phyloP scores from a whole-genome alignment of 2,797 vertebrate species.

The Channallabes apus region DNA sequence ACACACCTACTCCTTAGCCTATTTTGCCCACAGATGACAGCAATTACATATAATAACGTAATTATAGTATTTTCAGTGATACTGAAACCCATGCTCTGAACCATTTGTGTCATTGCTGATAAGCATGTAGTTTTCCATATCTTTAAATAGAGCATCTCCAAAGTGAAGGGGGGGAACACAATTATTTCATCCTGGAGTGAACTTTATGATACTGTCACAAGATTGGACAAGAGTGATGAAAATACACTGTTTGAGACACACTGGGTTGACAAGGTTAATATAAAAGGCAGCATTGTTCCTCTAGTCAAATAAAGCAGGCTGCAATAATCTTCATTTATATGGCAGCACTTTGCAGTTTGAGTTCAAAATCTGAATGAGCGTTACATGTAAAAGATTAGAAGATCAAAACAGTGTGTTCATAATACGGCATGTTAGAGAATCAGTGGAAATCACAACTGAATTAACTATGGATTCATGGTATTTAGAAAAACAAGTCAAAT shows the following conservation, averaged over 20 bases:
- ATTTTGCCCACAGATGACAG: conserved; percentile 12
- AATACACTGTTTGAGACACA: conserved; percentile 15
- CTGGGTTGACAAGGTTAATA: conserved; percentile 6
- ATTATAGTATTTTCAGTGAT: conserved; percentile 21
- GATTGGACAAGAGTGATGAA: conserved; percentile 57
- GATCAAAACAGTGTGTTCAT: neutral
- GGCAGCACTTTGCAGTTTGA: neutral
- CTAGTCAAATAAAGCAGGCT: neutral
- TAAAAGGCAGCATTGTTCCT: neutral
- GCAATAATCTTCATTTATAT: neutral
- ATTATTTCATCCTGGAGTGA: conserved; percentile 70
- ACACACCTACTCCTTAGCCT: neutral
- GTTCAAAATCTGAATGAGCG: neutral
- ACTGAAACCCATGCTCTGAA: neutral
- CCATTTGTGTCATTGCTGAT: conserved; percentile 21
- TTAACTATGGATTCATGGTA: neutral
- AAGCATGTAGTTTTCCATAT: conserved; percentile 14
- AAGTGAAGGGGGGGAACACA: conserved; percentile 44
- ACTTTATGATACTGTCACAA: conserved; percentile 63
- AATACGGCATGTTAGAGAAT: neutral
- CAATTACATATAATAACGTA: neutral
- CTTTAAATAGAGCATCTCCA: conserved; percentile 63
- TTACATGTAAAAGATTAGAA: neutral
- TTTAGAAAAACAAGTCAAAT: neutral
- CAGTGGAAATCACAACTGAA: neutral